Base-by-base conservation (phyloP, 2,888 invertebrate genomes). In the Chalcosyrphus nemorum region DNA sequence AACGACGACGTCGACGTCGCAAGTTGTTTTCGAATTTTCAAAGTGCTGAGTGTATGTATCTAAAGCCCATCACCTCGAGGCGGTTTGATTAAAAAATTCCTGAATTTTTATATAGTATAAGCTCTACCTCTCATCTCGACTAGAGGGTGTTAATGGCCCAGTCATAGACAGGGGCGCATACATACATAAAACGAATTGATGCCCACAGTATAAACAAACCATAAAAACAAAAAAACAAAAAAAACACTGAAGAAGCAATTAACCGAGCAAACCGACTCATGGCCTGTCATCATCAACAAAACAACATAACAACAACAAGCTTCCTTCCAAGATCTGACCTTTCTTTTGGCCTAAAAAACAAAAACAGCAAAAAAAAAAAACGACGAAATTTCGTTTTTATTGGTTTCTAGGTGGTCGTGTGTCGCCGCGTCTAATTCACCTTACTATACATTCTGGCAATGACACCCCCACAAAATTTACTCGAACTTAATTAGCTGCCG, bases 401-500 rank as follows among this genome's bases (percentile, higher is more conserved):
- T 43, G 52, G 52, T 19, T 61, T 50, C 50, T 66, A 50, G 52
- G 29, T 54, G 21, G 19, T 45, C 21, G 29, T 43, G 47, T 38
- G 35, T 57, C 15, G 47, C 27, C 24, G 47, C 15, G 75, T 24
- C 24, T 4, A 24, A n/a, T n/a, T 54, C 61, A 47, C 38, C 47
- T 38, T 47, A n/a, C n/a, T 38, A 50, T 41, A 65, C 47, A 57
- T 43, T 65, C 41, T 27, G 19, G 45, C 71, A 43, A 66, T 57
- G 47, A 66, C 77, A 41, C 70, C 56, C 54, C 43, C 57, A 66
- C 17, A 27, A n/a, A 47, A 70, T 70, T 68, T 63, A 81, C 75
- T 71, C 71, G 38, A 81, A 71, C 76, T 81, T 76, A 76, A 81
- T 81, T 81, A 75, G 75, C 43, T 75, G 57, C 41, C 19, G 68